A percentile compares a stretch with the other conserved stretches of the same genome.
These are phyloP conservation scores for Macaca nemestrina DNA, from an alignment of 2,113 vertebrate genomes.

Conservation along the genomic window DNA sequence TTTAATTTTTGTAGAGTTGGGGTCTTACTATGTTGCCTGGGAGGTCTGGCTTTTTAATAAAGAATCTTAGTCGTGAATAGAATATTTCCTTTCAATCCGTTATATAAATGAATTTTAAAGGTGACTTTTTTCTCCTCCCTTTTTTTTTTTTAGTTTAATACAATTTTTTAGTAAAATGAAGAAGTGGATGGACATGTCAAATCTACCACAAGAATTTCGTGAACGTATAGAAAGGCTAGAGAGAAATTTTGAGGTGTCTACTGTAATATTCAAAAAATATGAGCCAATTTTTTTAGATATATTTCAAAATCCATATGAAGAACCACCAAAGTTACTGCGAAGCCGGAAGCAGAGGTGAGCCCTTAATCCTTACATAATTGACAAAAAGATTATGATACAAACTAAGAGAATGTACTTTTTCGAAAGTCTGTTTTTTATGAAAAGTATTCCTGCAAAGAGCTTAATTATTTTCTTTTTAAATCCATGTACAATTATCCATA, in stretches of 20 bases:
- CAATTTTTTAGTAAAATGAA: constrained; percentile 99
- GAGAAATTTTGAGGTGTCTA: constrained; percentile 98
- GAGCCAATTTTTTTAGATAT: constrained; percentile 98
- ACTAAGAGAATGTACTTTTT: constrained; percentile 26
- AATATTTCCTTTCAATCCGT: constrained; percentile 24
- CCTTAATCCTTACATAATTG: constrained; percentile 19
- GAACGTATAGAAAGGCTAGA: constrained; percentile 93
- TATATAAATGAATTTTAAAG: constrained; percentile 56
- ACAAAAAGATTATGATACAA: not conserved
- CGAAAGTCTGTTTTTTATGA: not conserved
- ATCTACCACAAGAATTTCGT: constrained; percentile 92
- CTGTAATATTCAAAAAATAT: constrained; percentile 98
- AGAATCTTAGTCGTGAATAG: constrained; percentile 1
- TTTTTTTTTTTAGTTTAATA: constrained; percentile 89
- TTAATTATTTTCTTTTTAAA: constrained; percentile 15
- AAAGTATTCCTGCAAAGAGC: not conserved
- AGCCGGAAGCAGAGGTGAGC: constrained; percentile 95
- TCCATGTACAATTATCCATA: not conserved
- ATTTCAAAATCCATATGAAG: constrained; percentile 94
- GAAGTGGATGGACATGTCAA: constrained; percentile 99
- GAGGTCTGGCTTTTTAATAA: constrained; percentile 42
- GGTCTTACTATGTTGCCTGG: not conserved
- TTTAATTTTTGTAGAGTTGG: not conserved
- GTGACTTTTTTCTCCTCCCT: not conserved
- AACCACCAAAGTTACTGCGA: constrained; percentile 88